Evolutionary conservation across 2,797 vertebrate species (phyloP), one percentile per base, ranked within the genome.

Genomic region (Spatula clypeata): DNA sequence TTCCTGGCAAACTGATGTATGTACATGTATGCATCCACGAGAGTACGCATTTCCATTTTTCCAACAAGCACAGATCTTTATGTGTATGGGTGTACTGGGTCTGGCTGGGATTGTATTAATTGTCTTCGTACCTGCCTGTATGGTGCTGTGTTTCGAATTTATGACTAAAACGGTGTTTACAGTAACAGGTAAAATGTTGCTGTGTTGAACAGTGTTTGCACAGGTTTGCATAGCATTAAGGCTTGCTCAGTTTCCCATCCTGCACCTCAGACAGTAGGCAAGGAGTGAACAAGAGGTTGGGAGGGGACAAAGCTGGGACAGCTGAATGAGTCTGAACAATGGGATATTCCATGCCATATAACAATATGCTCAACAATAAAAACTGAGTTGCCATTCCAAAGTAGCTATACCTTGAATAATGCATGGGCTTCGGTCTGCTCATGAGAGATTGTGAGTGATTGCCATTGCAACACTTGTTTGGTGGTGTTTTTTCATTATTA

Each of bases 21-120:
- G 8, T 0, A 21, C 11, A 0, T 44, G 6, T 45, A 0, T 44
- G 6, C 10, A 65, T 47, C 40, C 0, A 0, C n/a, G 51, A 38
- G 31, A 66, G 18, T 1, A 9, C 19, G 13, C 32, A 34, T 64
- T 47, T 65, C 69, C 3, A 2, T 83, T 86, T 86, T 70, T 76
- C 61, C 45, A 79, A 6, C 7, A 82, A 79, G 55, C 44, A 60
- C 44, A 57, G 53, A 11, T 61, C 85, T 89, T 93, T 44, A 64
- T 9, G 5, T 58, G 20, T 20, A 1, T 5, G 9, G 6, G 24
- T 42, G 3, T 58, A 17, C 15, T 67, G 18, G 32, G 32, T 72
- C 62, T 90, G 47, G 10, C 62, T 88, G 75, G 23, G 20, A 5
- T 32, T 42, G 47, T 77, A 54, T 23, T 85, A 54, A 27, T 21